Conservation (phyloP, 2,888 invertebrate genomes). For the Harpagoxenus sublaevis region DNA sequence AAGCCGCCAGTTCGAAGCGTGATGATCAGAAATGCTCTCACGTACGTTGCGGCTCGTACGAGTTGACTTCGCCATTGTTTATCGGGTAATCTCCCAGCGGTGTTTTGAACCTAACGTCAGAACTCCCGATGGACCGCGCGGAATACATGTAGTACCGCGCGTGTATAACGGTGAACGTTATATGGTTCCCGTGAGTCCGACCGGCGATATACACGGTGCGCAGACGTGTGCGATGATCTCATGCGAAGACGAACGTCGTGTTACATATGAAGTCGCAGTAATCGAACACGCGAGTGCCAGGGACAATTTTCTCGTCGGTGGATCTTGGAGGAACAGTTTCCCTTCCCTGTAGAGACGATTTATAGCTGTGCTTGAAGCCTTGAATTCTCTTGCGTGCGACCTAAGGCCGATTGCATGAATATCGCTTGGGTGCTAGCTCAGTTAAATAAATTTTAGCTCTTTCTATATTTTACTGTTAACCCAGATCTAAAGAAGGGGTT, state of each 20-base stretch:
- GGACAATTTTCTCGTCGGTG: constrained; percentile 62
- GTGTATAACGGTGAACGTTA: constrained; percentile 42
- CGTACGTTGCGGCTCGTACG: constrained; percentile 1
- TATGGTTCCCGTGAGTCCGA: constrained; percentile 48
- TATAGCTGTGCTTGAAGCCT: neutral
- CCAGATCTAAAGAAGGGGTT: neutral
- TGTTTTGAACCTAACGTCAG: constrained; percentile 41
- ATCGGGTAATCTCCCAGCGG: constrained; percentile 39
- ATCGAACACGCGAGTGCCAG: constrained; percentile 57
- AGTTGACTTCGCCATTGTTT: constrained; percentile 37
- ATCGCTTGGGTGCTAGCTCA: neutral
- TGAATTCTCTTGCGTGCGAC: constrained; percentile 7
- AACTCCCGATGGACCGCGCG: constrained; percentile 21
- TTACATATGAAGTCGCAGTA: constrained; percentile 50
- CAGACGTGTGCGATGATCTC: neutral
- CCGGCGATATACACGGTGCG: constrained; percentile 25
- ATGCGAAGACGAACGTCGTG: constrained; percentile 24
- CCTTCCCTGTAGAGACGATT: neutral
- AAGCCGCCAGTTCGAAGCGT: neutral
- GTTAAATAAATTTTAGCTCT: neutral
- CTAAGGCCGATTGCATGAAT: neutral
- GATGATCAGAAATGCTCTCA: constrained; percentile 21
- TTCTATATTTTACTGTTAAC: neutral
- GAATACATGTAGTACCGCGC: constrained; percentile 33
- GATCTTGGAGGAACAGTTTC: neutral